A percentile compares a stretch with the other conserved stretches of the same genome.
phyloP scores from a whole-genome alignment of 2,888 invertebrate species.

The Mongoloraphidia duomilia region DNA sequence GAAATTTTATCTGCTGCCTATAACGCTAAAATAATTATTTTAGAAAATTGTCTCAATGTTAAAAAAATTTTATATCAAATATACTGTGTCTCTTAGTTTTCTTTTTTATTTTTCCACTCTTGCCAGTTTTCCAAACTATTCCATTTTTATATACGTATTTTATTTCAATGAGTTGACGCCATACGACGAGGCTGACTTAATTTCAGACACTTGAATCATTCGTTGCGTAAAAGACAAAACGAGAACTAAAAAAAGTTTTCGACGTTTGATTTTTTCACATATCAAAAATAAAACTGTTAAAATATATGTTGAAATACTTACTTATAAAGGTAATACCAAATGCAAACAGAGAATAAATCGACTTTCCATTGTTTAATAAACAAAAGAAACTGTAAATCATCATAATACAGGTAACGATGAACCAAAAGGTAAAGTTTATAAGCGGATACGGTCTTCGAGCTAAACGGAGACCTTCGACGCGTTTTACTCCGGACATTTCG shows the following conservation, averaged over 20 bases:
- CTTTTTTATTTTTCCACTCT: too few species aligned
- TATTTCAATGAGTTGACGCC: conserved; percentile 11
- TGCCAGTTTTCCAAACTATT: too few species aligned
- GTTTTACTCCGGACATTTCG: conserved; percentile 19
- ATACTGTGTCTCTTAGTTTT: too few species aligned
- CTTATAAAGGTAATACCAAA: conserved; percentile 23
- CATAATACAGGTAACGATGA: background rate
- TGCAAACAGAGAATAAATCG: conserved; percentile 23
- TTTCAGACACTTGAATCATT: conserved; percentile 23
- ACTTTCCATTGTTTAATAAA: conserved; percentile 25
- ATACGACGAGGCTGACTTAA: conserved; percentile 23
- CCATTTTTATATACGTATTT: too few species aligned
- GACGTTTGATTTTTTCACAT: background rate
- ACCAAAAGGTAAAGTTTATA: conserved; percentile 23
- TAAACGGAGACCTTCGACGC: conserved; percentile 18
- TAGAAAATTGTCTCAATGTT: too few species aligned
- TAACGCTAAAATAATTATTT: too few species aligned
- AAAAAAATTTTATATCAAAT: too few species aligned
- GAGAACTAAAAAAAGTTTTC: conserved; percentile 14
- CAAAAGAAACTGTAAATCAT: conserved; percentile 17
- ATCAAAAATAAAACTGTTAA: conserved; percentile 12
- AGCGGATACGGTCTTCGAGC: conserved; percentile 21
- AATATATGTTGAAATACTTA: conserved; percentile 19
- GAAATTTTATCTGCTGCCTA: too few species aligned
- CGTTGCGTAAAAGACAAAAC: conserved; percentile 21